Evolutionary conservation across 2,797 vertebrate species (phyloP), one percentile per base, ranked within the genome.

Genomic region (Notolepis coatsorum): DNA sequence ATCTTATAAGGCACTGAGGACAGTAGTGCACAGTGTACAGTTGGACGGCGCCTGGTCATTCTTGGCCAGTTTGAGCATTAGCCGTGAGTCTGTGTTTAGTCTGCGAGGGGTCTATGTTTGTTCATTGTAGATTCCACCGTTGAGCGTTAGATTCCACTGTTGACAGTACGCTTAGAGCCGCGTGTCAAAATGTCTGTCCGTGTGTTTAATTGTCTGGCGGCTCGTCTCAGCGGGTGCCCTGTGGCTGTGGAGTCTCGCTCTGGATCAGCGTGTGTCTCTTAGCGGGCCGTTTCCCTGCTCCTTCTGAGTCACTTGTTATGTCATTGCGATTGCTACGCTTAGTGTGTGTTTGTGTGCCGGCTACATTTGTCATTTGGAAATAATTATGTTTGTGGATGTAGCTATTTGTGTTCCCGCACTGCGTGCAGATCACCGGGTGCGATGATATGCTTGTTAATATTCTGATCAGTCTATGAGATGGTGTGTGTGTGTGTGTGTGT

Each of bases 121-220:
- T 91, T 89, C 88, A 61, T 84, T 71, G 88, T 80, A 85, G 89
- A 91, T 89, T 89, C 87, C 88, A 85, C 87, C 81, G 87, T 85
- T 83, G 87, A 90, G 87, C 86, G 83, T 86, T 81, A 89, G 84
- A 90, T 90, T 90, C 88, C 88, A 91, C 88, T 91, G 89, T 89
- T 91, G 88, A 91, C 89, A 89, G 84, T 71, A 85, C 82, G 89
- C 89, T 88, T 90, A 89, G 87, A 89, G 89, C 84, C 79, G 69
- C 81, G 73, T 90, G 89, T 91, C 88, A 85, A 87, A 88, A 88
- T 82, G 88, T 89, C 85, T 86, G 88, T 88, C 87, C 88, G 89
- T 84, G 84, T 87, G 87, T 90, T 89, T 90, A 73, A 86, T 88
- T 82, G 84, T 88, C n/a, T n/a, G n/a, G 83, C 56, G 70, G 82